phyloP scores from a whole-genome alignment of 2,888 invertebrate genomes.

The Acanthosepion pharaonis region DNA sequence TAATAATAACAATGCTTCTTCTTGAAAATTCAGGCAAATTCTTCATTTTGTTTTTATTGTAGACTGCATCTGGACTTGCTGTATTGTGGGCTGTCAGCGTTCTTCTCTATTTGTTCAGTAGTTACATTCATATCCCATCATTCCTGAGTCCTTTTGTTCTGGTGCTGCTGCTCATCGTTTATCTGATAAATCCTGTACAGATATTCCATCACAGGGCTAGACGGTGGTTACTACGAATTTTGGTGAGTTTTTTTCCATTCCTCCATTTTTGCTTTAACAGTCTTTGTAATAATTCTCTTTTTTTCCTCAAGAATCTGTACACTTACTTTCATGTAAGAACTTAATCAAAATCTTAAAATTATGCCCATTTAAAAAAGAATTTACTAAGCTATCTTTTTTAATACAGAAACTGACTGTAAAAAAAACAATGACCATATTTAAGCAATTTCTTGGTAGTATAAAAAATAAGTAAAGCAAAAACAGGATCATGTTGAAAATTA shows the following conservation, averaged over 20 bases:
- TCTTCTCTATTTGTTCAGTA: constrained; percentile 86
- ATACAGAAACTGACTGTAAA: too few relatives aligned
- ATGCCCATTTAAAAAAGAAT: too few relatives aligned
- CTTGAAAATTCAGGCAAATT: not conserved
- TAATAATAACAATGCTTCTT: too few relatives aligned
- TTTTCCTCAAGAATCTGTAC: too few relatives aligned
- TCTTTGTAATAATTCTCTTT: too few relatives aligned
- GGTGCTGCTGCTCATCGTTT: constrained; percentile 83
- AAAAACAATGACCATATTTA: too few relatives aligned
- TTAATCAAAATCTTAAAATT: too few relatives aligned
- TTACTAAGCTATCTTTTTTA: too few relatives aligned
- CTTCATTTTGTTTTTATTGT: constrained; percentile 53
- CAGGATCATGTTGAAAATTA: too few relatives aligned
- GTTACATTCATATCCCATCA: constrained; percentile 89
- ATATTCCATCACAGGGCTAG: constrained; percentile 93
- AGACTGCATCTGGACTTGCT: constrained; percentile 85
- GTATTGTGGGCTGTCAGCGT: constrained; percentile 95
- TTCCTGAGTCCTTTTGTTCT: constrained; percentile 92
- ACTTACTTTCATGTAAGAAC: too few relatives aligned
- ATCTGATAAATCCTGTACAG: constrained; percentile 92
- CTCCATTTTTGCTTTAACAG: not conserved
- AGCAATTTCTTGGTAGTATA: too few relatives aligned
- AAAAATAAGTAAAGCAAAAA: too few relatives aligned
- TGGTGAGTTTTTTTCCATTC: constrained; percentile 77
- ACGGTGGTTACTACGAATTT: constrained; percentile 92